Evolutionary conservation across 2,113 vertebrate species (phyloP), one percentile per base, ranked within the genome.

Genomic region (Sphaerodactylus townsendi): DNA sequence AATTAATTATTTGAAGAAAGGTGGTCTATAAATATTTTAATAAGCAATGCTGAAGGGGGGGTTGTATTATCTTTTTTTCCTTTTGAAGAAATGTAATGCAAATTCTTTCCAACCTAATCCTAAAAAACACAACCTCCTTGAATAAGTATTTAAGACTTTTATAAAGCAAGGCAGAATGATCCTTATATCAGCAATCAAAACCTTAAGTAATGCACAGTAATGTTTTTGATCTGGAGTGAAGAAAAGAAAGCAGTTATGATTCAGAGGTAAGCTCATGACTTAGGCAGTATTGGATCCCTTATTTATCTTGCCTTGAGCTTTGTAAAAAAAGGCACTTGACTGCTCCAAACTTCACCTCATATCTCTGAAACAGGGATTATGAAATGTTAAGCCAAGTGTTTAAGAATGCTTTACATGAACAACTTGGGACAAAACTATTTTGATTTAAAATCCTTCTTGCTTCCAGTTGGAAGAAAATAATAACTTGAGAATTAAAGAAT

Each of bases 241-340:
- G 81, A 37, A 5, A 68, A 28, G 0, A 0, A 41, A 83, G 37
- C 44, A 33, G 86, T 74, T 13, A 11, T 23, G 71, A 79, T 78
- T 85, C n/a, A 46, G 62, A 28, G 19, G 77, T 9, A 82, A 84
- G 37, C 4, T 72, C 64, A 56, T 79, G 86, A 70, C 11, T 56
- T 44, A 69, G 48, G 28, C 39, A 73, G 11, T 79, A 5, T 19
- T 28, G 3, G 44, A 66, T 82, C 25, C 62, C 41, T 83, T 59
- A 64, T 75, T 0, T 1, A 79, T 68, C 71, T 48, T 66, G 81
- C 76, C 75, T 65, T 37, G 0, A 46, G 14, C n/a, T 30, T 33
- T 37, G 50, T 25, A 84, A 76, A 37, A n/a, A 30, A 28, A 81
- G 39, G 14, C 30, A 53, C 39, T 86, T 59, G 78, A 86, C n/a